These are phyloP conservation scores for Hycleus phaleratus DNA, from an alignment of 1,140 invertebrate genomes.

Conservation along the genomic window DNA sequence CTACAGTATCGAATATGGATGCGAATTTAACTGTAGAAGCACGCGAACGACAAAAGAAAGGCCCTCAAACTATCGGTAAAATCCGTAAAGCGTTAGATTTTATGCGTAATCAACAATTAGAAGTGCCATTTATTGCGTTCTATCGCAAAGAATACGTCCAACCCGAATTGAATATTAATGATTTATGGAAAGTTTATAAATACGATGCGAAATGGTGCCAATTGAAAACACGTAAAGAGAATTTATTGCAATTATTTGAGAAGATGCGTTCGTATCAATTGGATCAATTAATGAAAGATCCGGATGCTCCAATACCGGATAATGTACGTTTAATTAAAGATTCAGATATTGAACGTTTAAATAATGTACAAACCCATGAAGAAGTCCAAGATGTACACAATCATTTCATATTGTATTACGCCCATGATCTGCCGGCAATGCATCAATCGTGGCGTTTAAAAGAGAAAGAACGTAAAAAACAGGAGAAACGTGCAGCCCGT, in stretches of 20 bases:
- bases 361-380: conserved; percentile 77
- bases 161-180: conserved; percentile 89
- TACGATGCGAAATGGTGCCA: conserved; percentile 97
- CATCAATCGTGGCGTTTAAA: conserved; percentile 61
- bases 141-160: conserved; percentile 98
- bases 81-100: conserved; percentile 93
- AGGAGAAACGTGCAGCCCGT: conserved; percentile 47
- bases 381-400: conserved; percentile 88
- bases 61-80: conserved; percentile 68
- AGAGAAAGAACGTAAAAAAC: conserved; percentile 53
- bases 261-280: conserved; percentile 90
- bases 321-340: conserved; percentile 75
- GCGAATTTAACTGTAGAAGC: conserved; percentile 45
- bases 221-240: conserved; percentile 77
- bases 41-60: conserved; percentile 48
- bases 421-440: conserved; percentile 77
- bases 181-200: conserved; percentile 95
- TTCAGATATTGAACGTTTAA: conserved; percentile 78
- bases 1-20: conserved; percentile 72
- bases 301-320: conserved; percentile 76
- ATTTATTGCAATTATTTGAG: conserved; percentile 73
- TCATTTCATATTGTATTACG: conserved; percentile 91
- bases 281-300: conserved; percentile 75
- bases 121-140: conserved; percentile 98
- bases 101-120: conserved; percentile 89